Base-by-base conservation (phyloP, 2,113 vertebrate species). In the Brachirus orientalis region DNA sequence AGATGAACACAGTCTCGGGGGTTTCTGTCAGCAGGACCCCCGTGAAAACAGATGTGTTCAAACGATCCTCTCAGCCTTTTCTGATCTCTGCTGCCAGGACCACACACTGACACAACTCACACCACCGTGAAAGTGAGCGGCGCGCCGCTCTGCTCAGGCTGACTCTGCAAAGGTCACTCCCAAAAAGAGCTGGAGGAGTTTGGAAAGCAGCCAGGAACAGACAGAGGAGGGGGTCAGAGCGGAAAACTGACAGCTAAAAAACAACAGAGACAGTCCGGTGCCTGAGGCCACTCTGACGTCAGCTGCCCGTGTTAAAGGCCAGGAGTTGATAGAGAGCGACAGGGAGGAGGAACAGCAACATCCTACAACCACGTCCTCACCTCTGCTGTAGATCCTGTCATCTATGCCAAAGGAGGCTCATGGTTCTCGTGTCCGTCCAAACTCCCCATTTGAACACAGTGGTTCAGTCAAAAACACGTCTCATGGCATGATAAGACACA, bases 121-220 rank as follows among this genome's bases (percentile, higher is more conserved):
- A 57, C 63, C 58, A 67, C 50, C 66, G 8, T 37, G 72, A 66
- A 69, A 62, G 79, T 1, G 81, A 76, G 64, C 18, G 6, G 59
- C 16, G 43, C 51, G 62, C 54, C 54, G 18, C 69, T 59, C 74
- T 72, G 5, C 80, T 66, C 81, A 77, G 71, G 72, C 80, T 77
- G 75, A 65, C 78, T 83, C 80, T 75, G 71, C 78, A 85, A 91
- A 88, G 86, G 88, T 86, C 76, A 88, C 60, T 79, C 68, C 82
- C 75, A 72, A 79, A 81, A 79, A 84, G 80, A 62, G 70, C 82
- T 74, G 72, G 69, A 81, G 68, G 78, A 75, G 56, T 79, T 72
- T 85, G 82, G 80, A 77, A 47, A 55, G 58, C 44, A 63, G 67
- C 74, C 80, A 87, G 73, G 63, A 75, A 71, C 66, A 35, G 62